Evolutionary conservation across 2,888 invertebrate species (phyloP).

Genomic region (Rotaria macrura): DNA sequence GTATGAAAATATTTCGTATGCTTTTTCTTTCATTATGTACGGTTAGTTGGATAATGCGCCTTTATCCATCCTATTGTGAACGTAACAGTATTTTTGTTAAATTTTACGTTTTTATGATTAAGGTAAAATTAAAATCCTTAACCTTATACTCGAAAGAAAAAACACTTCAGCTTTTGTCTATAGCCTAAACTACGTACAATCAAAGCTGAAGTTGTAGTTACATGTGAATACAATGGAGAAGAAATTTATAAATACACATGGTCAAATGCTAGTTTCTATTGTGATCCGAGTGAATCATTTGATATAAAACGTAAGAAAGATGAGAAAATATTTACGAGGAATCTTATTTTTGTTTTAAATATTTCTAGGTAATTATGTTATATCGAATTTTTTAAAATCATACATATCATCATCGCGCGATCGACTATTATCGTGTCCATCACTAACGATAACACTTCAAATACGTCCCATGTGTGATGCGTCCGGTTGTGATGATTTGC

Average conservation of each 20-base stretch:
- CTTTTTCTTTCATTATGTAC: too few species aligned
- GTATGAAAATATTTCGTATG: too few species aligned
- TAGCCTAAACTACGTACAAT: background rate
- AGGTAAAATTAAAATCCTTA: too few species aligned
- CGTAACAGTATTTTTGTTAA: conserved; percentile 19
- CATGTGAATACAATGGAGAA: conserved; percentile 19
- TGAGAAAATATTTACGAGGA: background rate
- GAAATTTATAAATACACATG: conserved; percentile 21
- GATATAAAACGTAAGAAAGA: background rate
- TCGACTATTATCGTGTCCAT: conserved; percentile 7
- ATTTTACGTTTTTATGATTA: conserved; percentile 20
- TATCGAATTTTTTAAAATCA: conserved; percentile 8
- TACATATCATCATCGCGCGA: conserved; percentile 18
- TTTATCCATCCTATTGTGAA: conserved; percentile 20
- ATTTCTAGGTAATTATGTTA: background rate
- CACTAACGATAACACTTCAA: background rate
- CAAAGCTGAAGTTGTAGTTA: background rate
- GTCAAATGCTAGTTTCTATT: conserved; percentile 13
- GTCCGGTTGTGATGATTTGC: conserved; percentile 9
- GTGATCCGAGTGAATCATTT: conserved; percentile 17
- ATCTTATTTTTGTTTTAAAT: background rate
- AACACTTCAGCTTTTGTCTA: background rate
- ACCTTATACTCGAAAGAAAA: too few species aligned
- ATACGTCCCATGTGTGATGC: conserved; percentile 15
- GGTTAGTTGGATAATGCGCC: background rate